Evolutionary conservation across 1,140 invertebrate species (phyloP), one percentile per base, ranked within the genome.

Genomic region (Pseudomyrmex gracilis): DNA sequence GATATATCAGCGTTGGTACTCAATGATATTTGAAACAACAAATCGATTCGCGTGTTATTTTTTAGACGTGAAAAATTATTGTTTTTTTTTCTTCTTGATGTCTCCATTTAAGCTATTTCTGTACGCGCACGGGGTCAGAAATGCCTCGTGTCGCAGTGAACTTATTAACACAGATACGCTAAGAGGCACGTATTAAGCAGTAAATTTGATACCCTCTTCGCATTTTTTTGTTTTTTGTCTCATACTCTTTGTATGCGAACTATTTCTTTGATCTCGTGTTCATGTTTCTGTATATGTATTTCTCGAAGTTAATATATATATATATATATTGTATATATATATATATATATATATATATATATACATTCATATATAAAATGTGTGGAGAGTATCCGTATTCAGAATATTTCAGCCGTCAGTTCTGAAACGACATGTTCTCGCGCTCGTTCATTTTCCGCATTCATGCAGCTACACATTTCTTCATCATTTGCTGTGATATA

Each of bases 191-290:
- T 76, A 73, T 73, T 73, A 60, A 76, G 58, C 57, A 47, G 43
- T 64, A 64, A 51, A 64, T 76, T 76, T 64, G 49, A 17, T 74
- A n/a, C 17, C 17, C 22, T 76, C 61, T 77, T 77, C 73, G 61
- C 24, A 67, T 45, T 58, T 47, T 34, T 34, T 34, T 7, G 4
- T 34, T 34, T 34, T 34, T 34, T 34, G 34, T 76, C 51, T 13
- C 24, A 66, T 53, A 67, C 24, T 77, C 66, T 66, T 8, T 66
- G 17, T 66, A 17, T 24, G 13, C 17, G 47, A n/a, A 53, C 24
- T 66, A 76, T 77, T 77, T 76, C 58, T 76, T 77, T 83, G 57
- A 82, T 82, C 66, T 82, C 77, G 57, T 73, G 71, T 77, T 49
- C 43, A 22, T 45, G 10, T 67, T 71, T 71, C 47, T 51, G 13